Percentiles rank a stretch among this genome's conserved stretches.
Evolutionary conservation across 2,113 vertebrate species (phyloP).

Genomic region (Halichoeres trimaculatus): DNA sequence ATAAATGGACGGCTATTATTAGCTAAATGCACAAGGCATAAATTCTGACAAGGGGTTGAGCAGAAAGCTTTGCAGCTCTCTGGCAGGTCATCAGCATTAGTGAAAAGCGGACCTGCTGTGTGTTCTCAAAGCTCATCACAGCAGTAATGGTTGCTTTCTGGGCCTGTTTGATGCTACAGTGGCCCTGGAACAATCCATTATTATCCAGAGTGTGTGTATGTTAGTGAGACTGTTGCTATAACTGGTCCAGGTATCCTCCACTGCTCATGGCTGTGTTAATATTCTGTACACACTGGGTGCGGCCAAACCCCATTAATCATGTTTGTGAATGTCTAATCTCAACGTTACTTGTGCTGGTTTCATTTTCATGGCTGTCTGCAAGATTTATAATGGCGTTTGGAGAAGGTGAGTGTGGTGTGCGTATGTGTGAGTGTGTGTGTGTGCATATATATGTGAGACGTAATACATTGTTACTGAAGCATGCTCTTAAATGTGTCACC

Average conservation of each 20-base stretch:
- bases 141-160: conserved; percentile 30
- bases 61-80: conserved; percentile 9
- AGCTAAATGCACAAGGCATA: neutral
- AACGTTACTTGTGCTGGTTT: conserved; percentile 80
- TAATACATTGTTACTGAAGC: conserved; percentile 58
- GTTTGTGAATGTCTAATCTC: conserved; percentile 84
- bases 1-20: neutral
- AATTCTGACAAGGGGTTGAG: conserved; percentile 13
- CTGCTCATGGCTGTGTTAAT: conserved; percentile 73
- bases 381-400: conserved; percentile 82
- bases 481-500: conserved; percentile 72
- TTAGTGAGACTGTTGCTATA: neutral
- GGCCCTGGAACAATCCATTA: conserved; percentile 41
- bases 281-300: conserved; percentile 75
- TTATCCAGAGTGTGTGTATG: conserved; percentile 26
- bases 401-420: conserved; percentile 53
- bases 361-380: conserved; percentile 83
- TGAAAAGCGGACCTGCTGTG: conserved; percentile 20
- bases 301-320: conserved; percentile 80
- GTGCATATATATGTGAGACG: conserved; percentile 38
- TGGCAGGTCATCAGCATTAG: conserved; percentile 19
- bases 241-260: conserved; percentile 60
- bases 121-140: conserved; percentile 33
- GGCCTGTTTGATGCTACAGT: conserved; percentile 17
- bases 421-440: conserved; percentile 38